Evolutionary conservation across 2,797 vertebrate species (phyloP).

Genomic region (Coccyzus lansbergi): DNA sequence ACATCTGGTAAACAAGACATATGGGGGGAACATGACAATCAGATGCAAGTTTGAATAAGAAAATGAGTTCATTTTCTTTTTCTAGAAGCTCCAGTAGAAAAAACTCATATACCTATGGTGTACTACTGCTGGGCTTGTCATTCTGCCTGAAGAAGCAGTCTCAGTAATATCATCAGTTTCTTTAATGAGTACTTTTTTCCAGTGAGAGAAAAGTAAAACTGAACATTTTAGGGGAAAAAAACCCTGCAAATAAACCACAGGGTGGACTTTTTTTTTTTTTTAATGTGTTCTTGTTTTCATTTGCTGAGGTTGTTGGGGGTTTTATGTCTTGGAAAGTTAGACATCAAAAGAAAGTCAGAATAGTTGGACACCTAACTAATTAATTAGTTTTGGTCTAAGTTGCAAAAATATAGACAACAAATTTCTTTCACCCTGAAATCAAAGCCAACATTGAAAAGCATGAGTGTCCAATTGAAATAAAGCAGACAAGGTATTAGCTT

Average conservation of each 20-base stretch:
- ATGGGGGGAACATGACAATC: not conserved
- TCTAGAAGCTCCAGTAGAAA: not conserved
- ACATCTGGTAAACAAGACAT: not conserved
- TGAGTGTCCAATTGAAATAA: not conserved
- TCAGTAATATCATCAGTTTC: not conserved
- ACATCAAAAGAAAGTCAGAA: constrained; percentile 41
- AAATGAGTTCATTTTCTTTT: not conserved
- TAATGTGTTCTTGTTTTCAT: constrained; percentile 1
- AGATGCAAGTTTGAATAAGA: not conserved
- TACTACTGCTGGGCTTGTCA: not conserved
- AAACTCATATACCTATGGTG: not conserved
- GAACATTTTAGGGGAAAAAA: not conserved
- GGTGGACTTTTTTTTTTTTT: constrained; percentile 4
- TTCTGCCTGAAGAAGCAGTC: not conserved
- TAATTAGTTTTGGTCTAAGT: constrained; percentile 40
- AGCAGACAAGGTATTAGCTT: not conserved
- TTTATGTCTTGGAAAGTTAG: constrained; percentile 38
- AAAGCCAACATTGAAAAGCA: not conserved
- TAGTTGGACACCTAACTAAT: not conserved
- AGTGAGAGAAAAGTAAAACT: constrained; percentile 7
- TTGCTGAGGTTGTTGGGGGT: not conserved
- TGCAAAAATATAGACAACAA: constrained; percentile 29
- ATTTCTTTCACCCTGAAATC: not conserved
- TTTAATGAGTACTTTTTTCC: constrained; percentile 11
- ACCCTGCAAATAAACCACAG: constrained; percentile 5